Evolutionary conservation across 2,113 vertebrate genomes (phyloP), one percentile per base, ranked within the genome.

Genomic region (Mustelus asterias): DNA sequence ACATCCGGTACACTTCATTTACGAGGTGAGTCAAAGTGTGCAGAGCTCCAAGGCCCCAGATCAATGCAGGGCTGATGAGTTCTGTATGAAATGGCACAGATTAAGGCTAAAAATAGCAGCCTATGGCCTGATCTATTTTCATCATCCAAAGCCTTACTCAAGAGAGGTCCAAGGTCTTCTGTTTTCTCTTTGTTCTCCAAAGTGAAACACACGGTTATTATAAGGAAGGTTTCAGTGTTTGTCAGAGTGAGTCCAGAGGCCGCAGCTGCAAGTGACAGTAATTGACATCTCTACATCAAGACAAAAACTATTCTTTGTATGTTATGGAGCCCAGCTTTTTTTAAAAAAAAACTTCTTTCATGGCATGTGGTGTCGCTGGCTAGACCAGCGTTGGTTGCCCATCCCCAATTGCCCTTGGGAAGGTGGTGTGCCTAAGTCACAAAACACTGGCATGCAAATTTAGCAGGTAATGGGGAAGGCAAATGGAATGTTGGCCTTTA

Each of bases 241-340:
- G 94, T 95, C 94, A 33, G 44, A 95, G 2, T 95, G 22, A 72
- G 3, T 13, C 41, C 41, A 72, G 37, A 95, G 26, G 26, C 94
- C 72, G 29, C 94, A 72, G 8, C 92, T 16, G 11, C 65, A 69
- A 95, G 5, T 72, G 94, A 44, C 41, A 54, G 94, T 95, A 95
- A 95, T 76, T 95, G 67, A 76, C 69, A 70, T 54, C 44, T 29
- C 26, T 69, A 72, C 69, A 76, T 76, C 94, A 70, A 95, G 60
- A 54, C 44, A 95, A 95, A 72, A 70, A 0, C 65, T 94, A 69
- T 72, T 70, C 41, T 72, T 29, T 29, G 54, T 54, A 54, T 18
- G 72, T 95, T 60, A 72, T 72, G 26, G 24, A 13, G 70, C 41
- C 1, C 26, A 54, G 11, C 8, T 3, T 33, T 76, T 33, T 76